Percentiles rank a stretch among this genome's conserved stretches.
Evolutionary conservation across 2,888 invertebrate species (phyloP).

Genomic region (Ectropis crepuscularia): DNA sequence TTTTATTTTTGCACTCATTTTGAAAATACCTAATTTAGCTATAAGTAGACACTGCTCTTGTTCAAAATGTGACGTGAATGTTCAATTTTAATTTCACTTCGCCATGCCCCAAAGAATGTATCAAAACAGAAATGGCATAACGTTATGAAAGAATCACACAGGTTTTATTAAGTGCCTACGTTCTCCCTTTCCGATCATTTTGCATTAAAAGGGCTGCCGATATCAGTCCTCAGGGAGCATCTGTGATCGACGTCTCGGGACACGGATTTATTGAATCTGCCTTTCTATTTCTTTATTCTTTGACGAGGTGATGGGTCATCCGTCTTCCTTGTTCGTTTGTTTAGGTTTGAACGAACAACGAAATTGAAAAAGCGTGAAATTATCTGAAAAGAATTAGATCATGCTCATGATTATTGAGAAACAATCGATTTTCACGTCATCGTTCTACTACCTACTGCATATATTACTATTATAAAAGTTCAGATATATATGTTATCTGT

Average conservation of each 20-base stretch:
- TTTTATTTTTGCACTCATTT: too few relatives aligned
- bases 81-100: not conserved
- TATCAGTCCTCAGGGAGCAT: slow-evolving; percentile 65
- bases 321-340: slow-evolving; percentile 63
- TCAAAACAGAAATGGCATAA: not conserved
- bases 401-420: too few relatives aligned
- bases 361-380: too few relatives aligned
- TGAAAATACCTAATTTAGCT: too few relatives aligned
- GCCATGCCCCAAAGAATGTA: not conserved
- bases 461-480: too few relatives aligned
- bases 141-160: slow-evolving; percentile 15
- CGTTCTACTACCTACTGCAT: too few relatives aligned
- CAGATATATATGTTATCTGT: too few relatives aligned
- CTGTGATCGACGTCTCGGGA: slow-evolving; percentile 76
- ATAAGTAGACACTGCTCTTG: too few relatives aligned
- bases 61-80: too few relatives aligned
- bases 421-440: too few relatives aligned
- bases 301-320: slow-evolving; percentile 65
- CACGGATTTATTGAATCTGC: slow-evolving; percentile 77
- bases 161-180: slow-evolving; percentile 38
- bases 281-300: slow-evolving; percentile 51
- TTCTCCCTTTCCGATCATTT: slow-evolving; percentile 49
- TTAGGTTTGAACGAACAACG: slow-evolving; percentile 28
- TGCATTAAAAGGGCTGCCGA: slow-evolving; percentile 67
- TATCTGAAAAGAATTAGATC: too few relatives aligned